Conservation (phyloP, 2,113 vertebrate species). For the Pseudopipra pipra region DNA sequence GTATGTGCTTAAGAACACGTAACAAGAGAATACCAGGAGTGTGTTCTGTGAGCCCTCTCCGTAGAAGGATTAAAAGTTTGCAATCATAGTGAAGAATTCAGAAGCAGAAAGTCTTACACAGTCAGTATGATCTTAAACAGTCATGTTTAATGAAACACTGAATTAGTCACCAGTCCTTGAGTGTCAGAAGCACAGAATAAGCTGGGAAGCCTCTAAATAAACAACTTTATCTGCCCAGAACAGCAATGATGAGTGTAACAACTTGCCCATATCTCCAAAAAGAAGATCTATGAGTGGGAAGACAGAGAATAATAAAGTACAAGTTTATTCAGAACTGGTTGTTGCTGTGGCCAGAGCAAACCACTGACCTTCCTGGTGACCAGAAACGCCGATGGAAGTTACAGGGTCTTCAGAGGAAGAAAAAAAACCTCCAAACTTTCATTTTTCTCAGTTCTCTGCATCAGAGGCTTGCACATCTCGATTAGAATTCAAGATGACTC, state of each 20-base stretch:
- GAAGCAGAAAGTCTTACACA: not conserved
- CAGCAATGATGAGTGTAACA: not conserved
- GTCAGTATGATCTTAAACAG: not conserved
- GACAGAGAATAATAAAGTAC: not conserved
- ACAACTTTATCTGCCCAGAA: not conserved
- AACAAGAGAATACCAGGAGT: not conserved
- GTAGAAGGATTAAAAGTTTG: not conserved
- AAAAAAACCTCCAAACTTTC: not conserved
- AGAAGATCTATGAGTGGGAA: not conserved
- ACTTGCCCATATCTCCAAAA: not conserved
- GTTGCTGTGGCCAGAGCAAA: not conserved
- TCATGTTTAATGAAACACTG: not conserved
- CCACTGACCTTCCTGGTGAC: not conserved
- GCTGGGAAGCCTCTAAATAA: not conserved
- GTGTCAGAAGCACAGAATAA: not conserved
- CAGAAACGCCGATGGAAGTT: not conserved
- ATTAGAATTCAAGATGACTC: conserved; percentile 26
- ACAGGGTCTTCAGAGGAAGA: not conserved
- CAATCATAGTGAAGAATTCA: not conserved
- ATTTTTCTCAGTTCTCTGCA: not conserved
- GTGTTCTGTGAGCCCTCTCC: not conserved
- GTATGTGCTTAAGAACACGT: not conserved
- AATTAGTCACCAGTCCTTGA: not conserved
- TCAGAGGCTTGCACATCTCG: not conserved
- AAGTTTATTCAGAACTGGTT: not conserved